Conservation (phyloP, 2,113 vertebrate genomes). For the Leptobrachium leishanense region DNA sequence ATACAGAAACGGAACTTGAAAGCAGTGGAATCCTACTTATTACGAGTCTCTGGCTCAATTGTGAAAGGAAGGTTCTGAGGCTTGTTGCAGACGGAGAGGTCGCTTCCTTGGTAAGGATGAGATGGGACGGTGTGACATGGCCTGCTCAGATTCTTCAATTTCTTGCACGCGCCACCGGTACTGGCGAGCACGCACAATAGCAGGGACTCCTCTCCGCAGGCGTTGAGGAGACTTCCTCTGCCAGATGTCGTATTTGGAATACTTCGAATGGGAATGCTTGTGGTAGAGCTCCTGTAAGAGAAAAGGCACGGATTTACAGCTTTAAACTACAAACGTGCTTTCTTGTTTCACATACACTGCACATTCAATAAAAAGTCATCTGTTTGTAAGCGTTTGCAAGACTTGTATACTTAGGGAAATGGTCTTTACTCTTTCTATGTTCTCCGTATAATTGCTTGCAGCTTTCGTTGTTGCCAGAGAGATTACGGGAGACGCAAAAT, state of each 20-base stretch:
- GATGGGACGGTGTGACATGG: slow-evolving; percentile 78
- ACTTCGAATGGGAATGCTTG: slow-evolving; percentile 79
- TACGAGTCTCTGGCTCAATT: slow-evolving; percentile 76
- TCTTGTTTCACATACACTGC: no score
- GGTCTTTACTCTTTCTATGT: no score
- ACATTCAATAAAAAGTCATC: no score
- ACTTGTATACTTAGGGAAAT: no score
- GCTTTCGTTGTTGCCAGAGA: no score
- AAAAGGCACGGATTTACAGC: background rate
- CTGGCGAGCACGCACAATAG: slow-evolving; percentile 78
- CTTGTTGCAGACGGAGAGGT: slow-evolving; percentile 65
- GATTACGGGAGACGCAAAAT: no score
- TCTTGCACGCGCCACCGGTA: slow-evolving; percentile 78
- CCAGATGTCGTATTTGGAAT: slow-evolving; percentile 85
- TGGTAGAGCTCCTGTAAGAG: slow-evolving; percentile 76
- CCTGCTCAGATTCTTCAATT: slow-evolving; percentile 77
- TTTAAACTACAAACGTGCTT: no score
- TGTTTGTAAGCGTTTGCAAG: no score
- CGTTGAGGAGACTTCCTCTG: slow-evolving; percentile 84
- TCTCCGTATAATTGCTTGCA: no score
- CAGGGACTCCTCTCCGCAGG: slow-evolving; percentile 79
- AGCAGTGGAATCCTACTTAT: slow-evolving; percentile 64
- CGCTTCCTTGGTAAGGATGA: slow-evolving; percentile 83
- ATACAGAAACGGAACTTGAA: slow-evolving; percentile 37
- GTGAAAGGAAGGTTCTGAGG: slow-evolving; percentile 74